phyloP scores from a whole-genome alignment of 2,797 vertebrate genomes.

The Rhinatrema bivittatum region DNA sequence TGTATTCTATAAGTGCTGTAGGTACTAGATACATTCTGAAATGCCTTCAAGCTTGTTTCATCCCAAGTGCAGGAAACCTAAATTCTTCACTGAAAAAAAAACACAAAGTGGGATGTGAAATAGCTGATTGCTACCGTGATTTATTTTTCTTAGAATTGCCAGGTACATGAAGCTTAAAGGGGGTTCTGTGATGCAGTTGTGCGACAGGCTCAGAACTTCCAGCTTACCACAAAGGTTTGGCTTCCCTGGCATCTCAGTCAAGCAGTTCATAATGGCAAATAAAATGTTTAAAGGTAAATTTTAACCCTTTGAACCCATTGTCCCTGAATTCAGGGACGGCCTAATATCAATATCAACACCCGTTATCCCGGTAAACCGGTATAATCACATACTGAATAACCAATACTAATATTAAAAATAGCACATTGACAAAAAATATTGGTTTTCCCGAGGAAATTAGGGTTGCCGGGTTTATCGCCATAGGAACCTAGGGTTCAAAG shows the following conservation, averaged over 20 bases:
- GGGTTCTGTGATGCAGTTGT: constrained; percentile 72
- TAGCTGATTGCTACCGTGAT: constrained; percentile 81
- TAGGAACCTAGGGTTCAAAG: no score
- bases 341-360: no score
- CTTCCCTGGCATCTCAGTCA: constrained; percentile 76
- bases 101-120: constrained; percentile 71
- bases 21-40: constrained; percentile 73
- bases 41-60: constrained; percentile 79
- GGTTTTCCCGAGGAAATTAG: no score
- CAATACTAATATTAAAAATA: no score
- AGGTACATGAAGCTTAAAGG: constrained; percentile 65
- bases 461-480: no score
- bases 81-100: constrained; percentile 68
- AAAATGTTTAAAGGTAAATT: no score
- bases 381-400: no score
- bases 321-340: no score
- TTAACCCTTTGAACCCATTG: no score
- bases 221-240: constrained; percentile 69
- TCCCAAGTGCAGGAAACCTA: constrained; percentile 83
- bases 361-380: no score
- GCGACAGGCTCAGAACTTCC: constrained; percentile 81
- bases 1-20: constrained; percentile 72
- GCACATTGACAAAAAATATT: no score
- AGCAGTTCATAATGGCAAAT: constrained; percentile 74
- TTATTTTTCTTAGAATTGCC: constrained; percentile 69